These are phyloP conservation scores for Notothenia rossii DNA, from an alignment of 2,113 vertebrate species.

Conservation along the genomic window DNA sequence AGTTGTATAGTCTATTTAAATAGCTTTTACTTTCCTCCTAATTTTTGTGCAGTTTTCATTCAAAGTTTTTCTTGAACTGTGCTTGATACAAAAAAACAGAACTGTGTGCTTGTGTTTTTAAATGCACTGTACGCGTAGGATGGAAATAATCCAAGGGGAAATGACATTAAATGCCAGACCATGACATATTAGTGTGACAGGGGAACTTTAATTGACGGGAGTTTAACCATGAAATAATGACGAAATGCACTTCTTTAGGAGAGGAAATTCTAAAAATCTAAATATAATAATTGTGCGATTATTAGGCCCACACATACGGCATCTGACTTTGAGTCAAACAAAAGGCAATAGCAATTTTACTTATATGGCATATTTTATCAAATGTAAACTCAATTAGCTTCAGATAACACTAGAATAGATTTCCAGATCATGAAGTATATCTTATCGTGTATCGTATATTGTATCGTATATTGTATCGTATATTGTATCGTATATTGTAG, in stretches of 20 bases:
- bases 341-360: too few species aligned
- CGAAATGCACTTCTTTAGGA: not conserved
- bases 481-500: too few species aligned
- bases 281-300: not conserved
- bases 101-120: not conserved
- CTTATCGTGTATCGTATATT: too few species aligned
- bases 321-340: slow-evolving; percentile 14
- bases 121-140: slow-evolving; percentile 9
- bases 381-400: too few species aligned
- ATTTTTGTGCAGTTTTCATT: slow-evolving; percentile 4
- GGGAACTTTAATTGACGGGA: slow-evolving; percentile 22
- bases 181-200: slow-evolving; percentile 7
- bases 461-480: too few species aligned
- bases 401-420: too few species aligned
- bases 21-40: not conserved
- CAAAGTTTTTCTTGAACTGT: not conserved
- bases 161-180: slow-evolving; percentile 30
- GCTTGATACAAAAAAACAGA: not conserved
- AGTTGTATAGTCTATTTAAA: not conserved
- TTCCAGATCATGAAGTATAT: too few species aligned
- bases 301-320: not conserved
- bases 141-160: slow-evolving; percentile 30
- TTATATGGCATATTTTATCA: too few species aligned
- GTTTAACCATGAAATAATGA: not conserved
- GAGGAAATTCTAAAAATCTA: not conserved